Base-by-base conservation (phyloP, 2,113 vertebrate genomes). In the Cavia aperea region DNA sequence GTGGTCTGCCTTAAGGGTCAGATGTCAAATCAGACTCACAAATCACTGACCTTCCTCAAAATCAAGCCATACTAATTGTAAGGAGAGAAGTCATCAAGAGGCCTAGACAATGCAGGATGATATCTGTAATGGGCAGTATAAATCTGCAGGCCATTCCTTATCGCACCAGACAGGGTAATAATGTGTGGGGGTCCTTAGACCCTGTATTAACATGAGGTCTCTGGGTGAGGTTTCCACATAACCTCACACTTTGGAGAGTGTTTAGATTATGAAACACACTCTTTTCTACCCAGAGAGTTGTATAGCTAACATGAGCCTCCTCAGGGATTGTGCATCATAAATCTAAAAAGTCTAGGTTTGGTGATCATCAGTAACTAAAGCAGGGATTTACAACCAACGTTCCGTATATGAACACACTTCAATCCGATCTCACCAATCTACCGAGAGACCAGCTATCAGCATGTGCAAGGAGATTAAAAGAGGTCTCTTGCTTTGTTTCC, bases 91-190 rank as follows among this genome's bases (percentile, higher is more conserved):
- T 63, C 26, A 49, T 29, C 43, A 31, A 56, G 56, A 88, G 8
- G 51, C 39, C 5, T 9, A 49, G 9, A 39, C 4, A 39, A 54
- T 81, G 58, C 36, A 11, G 46, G 12, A 23, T 39, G 18, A 56
- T 18, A 7, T 4, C n/a, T 29, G 29, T 13, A 31, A 15, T 46
- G 5, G 2, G 10, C 54, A 33, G 14, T 0, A 7, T 21, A 36
- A 46, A 4, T 60, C 10, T 26, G 4, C 31, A 24, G 4, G 33
- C 7, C 49, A 43, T 46, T 51, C 15, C 29, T 23, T 39, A 73
- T 58, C n/a, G 10, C 4, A 5, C 26, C 11, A n/a, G 19, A 77
- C 73, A 49, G 29, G 49, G 51, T 6, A 24, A 56, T 79, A 79
- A 81, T 26, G 16, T 2, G 1, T 56, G 24, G 77, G 31, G 6